Evolutionary conservation across 2,113 vertebrate species (phyloP).

Genomic region (Anolis sagrei): DNA sequence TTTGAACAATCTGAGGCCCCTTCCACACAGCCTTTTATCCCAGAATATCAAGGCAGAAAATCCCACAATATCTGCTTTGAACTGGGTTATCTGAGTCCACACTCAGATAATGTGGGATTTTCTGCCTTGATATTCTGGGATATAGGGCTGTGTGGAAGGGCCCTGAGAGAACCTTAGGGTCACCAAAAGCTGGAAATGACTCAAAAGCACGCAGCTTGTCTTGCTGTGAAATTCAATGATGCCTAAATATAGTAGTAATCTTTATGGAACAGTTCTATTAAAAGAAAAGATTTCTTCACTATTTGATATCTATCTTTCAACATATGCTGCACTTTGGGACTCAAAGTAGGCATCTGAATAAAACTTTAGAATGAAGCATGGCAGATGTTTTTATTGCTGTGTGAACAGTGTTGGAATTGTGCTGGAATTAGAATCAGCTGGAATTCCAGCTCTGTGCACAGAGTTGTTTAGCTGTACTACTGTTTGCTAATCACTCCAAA

Average conservation of each 20-base stretch:
- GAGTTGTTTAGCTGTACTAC: constrained; percentile 34
- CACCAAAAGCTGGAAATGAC: too few species aligned
- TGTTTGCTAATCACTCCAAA: constrained; percentile 52
- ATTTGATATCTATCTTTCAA: not conserved
- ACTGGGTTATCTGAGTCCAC: too few species aligned
- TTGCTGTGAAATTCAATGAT: not conserved
- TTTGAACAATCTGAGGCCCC: too few species aligned
- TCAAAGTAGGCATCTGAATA: constrained; percentile 8
- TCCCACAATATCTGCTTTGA: too few species aligned
- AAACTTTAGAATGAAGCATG: not conserved
- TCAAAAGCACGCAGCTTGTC: too few species aligned
- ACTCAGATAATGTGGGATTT: too few species aligned
- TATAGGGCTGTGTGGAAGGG: too few species aligned
- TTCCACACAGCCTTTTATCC: too few species aligned
- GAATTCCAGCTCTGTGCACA: constrained; percentile 27
- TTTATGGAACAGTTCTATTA: not conserved
- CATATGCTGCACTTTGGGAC: not conserved
- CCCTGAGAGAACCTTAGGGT: too few species aligned
- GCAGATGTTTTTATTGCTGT: not conserved
- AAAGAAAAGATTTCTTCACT: not conserved
- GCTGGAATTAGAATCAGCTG: constrained; percentile 21
- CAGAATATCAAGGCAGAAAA: too few species aligned
- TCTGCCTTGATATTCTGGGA: too few species aligned
- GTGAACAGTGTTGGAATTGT: not conserved
- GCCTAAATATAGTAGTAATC: not conserved